Evolutionary conservation across 2,113 vertebrate genomes (phyloP), one percentile per base, ranked within the genome.

Genomic region (Carassius carassius): DNA sequence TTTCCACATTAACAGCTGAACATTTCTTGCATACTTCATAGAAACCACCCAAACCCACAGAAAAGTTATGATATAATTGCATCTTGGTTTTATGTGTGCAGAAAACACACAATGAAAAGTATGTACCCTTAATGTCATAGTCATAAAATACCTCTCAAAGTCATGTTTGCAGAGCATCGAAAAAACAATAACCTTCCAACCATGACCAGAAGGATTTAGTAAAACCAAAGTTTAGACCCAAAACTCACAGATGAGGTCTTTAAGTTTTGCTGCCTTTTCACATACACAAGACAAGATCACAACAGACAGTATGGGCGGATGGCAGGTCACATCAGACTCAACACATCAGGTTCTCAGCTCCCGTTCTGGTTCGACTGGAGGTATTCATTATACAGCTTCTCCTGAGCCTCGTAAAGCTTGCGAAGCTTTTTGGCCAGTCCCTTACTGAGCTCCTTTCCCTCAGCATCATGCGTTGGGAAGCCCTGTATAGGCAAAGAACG

Each of bases 381-480:
- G 84, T 95, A 98, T 5, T 97, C 97, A 3, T 89, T 92, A 91
- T 99, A 86, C 0, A 99, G 87, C 84, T 98, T 98, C 75, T 99
- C 97, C 89, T 99, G 98, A 0, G 94, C 89, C 83, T 99, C 98
- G 6, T 94, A 96, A 5, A 97, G 94, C 91, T 98, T 99, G 56
- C 92, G 94, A 63, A 99, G 94, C 92, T 98, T 99, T 93, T 99
- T 99, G 78, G 91, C 90, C 77, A 97, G 98, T 12, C 96, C 98
- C 90, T 97, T 99, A 93, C 98, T 99, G 79, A 99, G 92, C 91
- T 99, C 98, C 90, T 97, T 99, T 76, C 97, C 97, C 83, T 98
- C 97, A 0, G 74, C 60, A 32, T 99, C 98, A 5, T 97, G 98
- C 0, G 97, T 99, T 21, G 98, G 98, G 90, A 99, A 96, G 75